These are phyloP conservation scores for Willowsia nigromaculata DNA, from an alignment of 2,888 invertebrate genomes.

Conservation along the genomic window DNA sequence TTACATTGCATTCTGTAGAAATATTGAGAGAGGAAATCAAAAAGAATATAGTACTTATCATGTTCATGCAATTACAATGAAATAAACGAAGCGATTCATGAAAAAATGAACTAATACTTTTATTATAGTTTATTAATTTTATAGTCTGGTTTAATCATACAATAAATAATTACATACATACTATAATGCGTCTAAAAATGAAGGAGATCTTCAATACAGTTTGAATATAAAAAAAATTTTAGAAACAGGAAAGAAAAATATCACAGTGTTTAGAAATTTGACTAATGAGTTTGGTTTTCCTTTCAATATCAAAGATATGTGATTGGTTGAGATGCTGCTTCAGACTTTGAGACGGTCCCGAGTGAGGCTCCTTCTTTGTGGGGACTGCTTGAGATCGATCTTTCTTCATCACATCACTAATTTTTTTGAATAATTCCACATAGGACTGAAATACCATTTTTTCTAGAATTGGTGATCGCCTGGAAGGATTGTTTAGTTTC, in stretches of 20 bases:
- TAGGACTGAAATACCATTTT: neutral
- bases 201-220: neutral
- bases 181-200: neutral
- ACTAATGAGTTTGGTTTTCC: neutral
- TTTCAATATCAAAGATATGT: constrained; percentile 29
- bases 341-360: neutral
- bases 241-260: constrained; percentile 15
- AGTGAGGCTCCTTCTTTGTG: neutral
- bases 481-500: constrained; percentile 45
- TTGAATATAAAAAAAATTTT: neutral
- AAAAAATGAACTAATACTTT: too few species aligned
- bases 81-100: too few species aligned
- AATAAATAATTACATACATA: neutral
- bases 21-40: too few species aligned
- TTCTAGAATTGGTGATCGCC: neutral
- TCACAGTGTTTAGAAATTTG: constrained; percentile 43
- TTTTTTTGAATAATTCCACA: neutral
- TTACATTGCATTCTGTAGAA: too few species aligned
- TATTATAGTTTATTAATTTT: too few species aligned
- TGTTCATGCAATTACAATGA: too few species aligned
- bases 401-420: constrained; percentile 23
- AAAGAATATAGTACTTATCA: too few species aligned
- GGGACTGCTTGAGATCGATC: neutral
- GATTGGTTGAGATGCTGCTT: neutral
- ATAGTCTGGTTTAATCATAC: too few species aligned